These are phyloP conservation scores for Lasioglossum baleicum DNA, from an alignment of 1,140 invertebrate species.

Conservation along the genomic window DNA sequence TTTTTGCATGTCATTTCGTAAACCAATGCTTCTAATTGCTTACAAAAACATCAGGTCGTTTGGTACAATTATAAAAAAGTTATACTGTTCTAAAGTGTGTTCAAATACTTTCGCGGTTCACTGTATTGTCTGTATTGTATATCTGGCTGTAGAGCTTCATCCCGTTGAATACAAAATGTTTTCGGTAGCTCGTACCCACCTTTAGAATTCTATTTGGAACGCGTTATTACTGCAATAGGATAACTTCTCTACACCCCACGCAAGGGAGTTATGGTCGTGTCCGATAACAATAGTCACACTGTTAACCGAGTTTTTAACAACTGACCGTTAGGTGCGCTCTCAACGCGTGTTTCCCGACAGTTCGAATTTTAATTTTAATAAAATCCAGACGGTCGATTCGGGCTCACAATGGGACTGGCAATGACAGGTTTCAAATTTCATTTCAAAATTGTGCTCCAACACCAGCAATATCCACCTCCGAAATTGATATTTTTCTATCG, in stretches of 20 bases:
- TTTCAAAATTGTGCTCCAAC: not conserved
- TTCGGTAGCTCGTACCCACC: not conserved
- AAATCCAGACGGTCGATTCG: slow-evolving; percentile 6
- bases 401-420: not conserved
- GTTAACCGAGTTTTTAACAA: slow-evolving; percentile 30
- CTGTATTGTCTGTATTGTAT: no score
- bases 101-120: no score
- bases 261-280: not conserved
- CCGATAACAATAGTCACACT: slow-evolving; percentile 12
- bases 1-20: no score
- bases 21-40: no score
- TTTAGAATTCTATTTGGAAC: not conserved
- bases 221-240: slow-evolving; percentile 15
- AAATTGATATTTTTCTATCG: no score
- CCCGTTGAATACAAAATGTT: no score
- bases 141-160: not conserved
- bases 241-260: fast-evolving
- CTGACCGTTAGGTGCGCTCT: not conserved
- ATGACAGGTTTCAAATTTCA: not conserved
- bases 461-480: not conserved
- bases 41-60: no score
- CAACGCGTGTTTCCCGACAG: not conserved
- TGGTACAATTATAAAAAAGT: no score
- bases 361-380: slow-evolving; percentile 31
- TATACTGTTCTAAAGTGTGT: no score